phyloP scores from a whole-genome alignment of 2,797 vertebrate species.

The Clarias pachynema region DNA sequence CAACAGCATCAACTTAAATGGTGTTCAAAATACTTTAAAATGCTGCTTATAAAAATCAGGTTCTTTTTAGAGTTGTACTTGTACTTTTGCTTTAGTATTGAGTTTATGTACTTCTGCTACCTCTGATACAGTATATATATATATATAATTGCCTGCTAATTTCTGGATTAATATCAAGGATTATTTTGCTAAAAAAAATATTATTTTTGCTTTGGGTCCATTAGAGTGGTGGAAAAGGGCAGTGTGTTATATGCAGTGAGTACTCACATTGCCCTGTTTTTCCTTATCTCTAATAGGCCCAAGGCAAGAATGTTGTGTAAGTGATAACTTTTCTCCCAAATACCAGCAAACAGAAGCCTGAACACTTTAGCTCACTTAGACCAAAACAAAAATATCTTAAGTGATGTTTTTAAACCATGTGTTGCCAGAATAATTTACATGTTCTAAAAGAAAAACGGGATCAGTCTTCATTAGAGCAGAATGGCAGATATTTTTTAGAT shows the following conservation, averaged over 20 bases:
- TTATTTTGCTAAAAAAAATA: neutral
- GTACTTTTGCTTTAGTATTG: neutral
- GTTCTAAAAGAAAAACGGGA: neutral
- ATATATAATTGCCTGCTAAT: neutral
- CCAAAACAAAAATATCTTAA: neutral
- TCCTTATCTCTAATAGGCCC: neutral
- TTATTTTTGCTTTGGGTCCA: too few relatives aligned
- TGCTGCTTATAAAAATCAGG: too few relatives aligned
- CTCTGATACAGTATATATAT: too few relatives aligned
- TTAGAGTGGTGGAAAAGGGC: too few relatives aligned
- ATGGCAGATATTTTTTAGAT: neutral
- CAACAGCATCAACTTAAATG: too few relatives aligned
- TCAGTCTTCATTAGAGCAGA: conserved; percentile 7
- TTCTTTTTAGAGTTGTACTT: neutral
- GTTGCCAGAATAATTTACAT: conserved; percentile 9
- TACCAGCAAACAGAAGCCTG: neutral
- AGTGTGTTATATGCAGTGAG: neutral
- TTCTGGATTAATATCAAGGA: neutral
- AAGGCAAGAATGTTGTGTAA: neutral
- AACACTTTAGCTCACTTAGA: neutral
- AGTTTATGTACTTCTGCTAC: neutral
- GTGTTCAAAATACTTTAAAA: too few relatives aligned
- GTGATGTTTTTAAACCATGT: neutral
- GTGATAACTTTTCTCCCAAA: neutral
- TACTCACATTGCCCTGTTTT: neutral